phyloP scores from a whole-genome alignment of 2,797 vertebrate species.

The Halcyon badia region DNA sequence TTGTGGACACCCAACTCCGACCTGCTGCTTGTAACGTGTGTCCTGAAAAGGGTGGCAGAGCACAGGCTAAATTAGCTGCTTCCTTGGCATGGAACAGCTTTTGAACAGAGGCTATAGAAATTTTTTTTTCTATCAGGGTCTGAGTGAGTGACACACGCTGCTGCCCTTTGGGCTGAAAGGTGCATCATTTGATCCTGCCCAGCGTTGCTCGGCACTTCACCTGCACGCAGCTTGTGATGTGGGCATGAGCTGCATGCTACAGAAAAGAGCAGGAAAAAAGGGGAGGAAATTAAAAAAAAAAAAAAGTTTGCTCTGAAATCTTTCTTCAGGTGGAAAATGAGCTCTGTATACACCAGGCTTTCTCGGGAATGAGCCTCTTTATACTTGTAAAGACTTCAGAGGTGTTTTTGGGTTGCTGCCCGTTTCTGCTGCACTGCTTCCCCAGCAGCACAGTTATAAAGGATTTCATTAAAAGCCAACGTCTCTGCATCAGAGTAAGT shows the following conservation, averaged over 20 bases:
- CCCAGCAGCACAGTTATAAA: background rate
- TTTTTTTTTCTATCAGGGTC: background rate
- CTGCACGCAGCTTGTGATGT: accelerated
- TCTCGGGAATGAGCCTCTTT: background rate
- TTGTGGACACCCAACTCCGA: background rate
- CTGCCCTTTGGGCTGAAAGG: background rate
- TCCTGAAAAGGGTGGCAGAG: background rate
- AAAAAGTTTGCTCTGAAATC: background rate
- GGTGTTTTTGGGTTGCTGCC: background rate
- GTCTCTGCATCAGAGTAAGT: background rate
- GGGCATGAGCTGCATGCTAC: background rate
- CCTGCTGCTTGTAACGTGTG: accelerated
- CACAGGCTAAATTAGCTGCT: background rate
- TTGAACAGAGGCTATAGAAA: background rate
- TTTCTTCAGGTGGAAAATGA: background rate
- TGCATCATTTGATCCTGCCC: background rate
- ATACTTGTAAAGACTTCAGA: background rate
- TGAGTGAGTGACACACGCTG: accelerated
- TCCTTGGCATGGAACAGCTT: background rate
- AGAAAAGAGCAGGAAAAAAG: background rate
- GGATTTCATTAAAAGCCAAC: background rate
- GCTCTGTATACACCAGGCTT: background rate
- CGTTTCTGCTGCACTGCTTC: background rate
- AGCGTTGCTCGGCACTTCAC: background rate
- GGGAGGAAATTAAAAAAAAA: too few species aligned